These are phyloP conservation scores for Cynopterus sphinx DNA, from an alignment of 2,797 vertebrate species.

Conservation along the genomic window DNA sequence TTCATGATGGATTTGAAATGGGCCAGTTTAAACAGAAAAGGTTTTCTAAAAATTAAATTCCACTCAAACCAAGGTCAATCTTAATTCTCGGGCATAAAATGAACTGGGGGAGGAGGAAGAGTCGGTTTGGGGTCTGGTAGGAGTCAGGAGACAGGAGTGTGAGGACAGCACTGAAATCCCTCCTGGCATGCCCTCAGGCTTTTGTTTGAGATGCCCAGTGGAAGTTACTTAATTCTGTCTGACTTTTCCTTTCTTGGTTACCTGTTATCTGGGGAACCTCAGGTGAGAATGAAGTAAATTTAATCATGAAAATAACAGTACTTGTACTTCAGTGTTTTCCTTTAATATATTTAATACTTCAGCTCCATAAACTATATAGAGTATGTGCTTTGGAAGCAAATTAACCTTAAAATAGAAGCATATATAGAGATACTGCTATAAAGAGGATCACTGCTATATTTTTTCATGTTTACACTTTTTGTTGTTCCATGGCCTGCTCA, in stretches of 20 bases:
- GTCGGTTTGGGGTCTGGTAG: not conserved
- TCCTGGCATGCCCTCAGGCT: too few species aligned
- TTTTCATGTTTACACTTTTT: not conserved
- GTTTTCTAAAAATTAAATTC: not conserved
- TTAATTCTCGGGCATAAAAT: not conserved
- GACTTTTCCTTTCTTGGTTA: not conserved
- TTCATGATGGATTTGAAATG: not conserved
- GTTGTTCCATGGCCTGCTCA: not conserved
- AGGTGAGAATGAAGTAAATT: not conserved
- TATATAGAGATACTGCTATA: not conserved
- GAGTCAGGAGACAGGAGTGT: not conserved
- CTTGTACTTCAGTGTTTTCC: not conserved
- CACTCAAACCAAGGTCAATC: not conserved
- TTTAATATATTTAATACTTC: not conserved
- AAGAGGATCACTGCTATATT: not conserved
- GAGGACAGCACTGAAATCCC: not conserved
- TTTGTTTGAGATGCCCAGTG: not conserved
- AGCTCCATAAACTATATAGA: not conserved
- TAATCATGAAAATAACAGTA: not conserved
- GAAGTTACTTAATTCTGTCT: not conserved
- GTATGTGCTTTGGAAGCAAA: not conserved
- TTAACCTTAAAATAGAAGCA: not conserved
- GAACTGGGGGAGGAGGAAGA: not conserved
- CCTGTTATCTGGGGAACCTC: not conserved
- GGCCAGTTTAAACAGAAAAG: not conserved